These are phyloP conservation scores for Thunnus maccoyii DNA, from an alignment of 2,113 vertebrate species.

Conservation along the genomic window DNA sequence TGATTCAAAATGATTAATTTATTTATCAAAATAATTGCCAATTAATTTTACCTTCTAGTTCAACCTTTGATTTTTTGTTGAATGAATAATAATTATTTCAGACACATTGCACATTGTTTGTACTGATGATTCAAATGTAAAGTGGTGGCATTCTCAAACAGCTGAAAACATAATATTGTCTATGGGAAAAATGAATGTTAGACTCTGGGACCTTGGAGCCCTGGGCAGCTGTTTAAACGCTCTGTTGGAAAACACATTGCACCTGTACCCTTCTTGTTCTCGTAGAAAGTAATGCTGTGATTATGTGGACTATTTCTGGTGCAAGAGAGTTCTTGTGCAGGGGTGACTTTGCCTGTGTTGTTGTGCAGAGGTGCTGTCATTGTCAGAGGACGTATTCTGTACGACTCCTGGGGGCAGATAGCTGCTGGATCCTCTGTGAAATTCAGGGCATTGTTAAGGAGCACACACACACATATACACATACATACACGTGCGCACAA, in stretches of 20 bases:
- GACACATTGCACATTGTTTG: background rate
- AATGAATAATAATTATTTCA: background rate
- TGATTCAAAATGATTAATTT: no score
- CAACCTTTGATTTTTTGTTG: background rate
- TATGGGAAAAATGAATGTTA: background rate
- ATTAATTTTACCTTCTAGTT: background rate
- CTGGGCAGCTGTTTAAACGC: no score
- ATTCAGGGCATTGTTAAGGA: constrained; percentile 1
- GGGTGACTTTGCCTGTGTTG: constrained; percentile 4
- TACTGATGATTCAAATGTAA: background rate
- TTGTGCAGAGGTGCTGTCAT: constrained; percentile 2
- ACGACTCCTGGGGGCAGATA: constrained; percentile 1
- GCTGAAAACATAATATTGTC: background rate
- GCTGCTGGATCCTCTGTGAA: background rate
- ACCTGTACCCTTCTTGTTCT: background rate
- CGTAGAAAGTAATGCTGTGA: constrained; percentile 10
- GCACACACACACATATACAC: background rate
- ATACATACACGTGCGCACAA: background rate
- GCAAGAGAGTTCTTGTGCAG: background rate
- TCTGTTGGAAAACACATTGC: background rate
- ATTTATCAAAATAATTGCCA: no score
- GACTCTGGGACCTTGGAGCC: no score
- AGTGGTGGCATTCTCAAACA: background rate
- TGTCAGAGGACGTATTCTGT: constrained; percentile 4
- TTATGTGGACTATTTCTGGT: constrained; percentile 7